Conservation (phyloP, 2,113 vertebrate species). For the Rhipidura dahli region DNA sequence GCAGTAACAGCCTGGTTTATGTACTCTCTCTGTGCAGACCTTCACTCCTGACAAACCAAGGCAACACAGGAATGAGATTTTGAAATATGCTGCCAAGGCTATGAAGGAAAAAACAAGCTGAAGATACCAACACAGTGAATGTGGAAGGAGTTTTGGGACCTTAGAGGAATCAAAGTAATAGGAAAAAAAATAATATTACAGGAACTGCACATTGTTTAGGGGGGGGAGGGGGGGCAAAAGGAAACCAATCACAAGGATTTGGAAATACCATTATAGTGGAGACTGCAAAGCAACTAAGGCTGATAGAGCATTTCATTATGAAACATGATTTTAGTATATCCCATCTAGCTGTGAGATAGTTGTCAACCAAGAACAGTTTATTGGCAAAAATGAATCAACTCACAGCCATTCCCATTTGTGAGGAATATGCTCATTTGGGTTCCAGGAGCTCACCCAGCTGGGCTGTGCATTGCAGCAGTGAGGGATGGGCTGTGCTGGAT, state of each 20-base stretch:
- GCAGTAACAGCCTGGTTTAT: neutral
- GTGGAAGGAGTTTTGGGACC: neutral
- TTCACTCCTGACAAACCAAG: conserved; percentile 5
- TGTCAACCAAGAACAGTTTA: neutral
- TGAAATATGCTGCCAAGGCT: conserved; percentile 17
- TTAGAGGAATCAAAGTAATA: conserved; percentile 34
- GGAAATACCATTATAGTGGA: neutral
- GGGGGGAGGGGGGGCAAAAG: neutral
- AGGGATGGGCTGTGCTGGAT: neutral
- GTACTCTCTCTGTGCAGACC: neutral
- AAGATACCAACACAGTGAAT: neutral
- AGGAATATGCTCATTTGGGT: neutral
- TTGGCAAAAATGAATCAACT: neutral
- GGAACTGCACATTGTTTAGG: neutral
- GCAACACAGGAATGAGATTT: conserved; percentile 19
- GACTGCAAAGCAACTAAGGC: neutral
- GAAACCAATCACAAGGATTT: neutral
- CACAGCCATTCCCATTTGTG: neutral
- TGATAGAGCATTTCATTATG: neutral
- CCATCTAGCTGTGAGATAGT: neutral
- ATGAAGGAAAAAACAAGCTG: neutral
- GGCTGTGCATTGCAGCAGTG: neutral
- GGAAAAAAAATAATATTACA: conserved; percentile 24
- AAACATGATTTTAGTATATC: neutral
- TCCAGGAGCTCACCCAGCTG: neutral